Conservation (phyloP, 2,797 vertebrate species). For the Anisognathus igniventris region DNA sequence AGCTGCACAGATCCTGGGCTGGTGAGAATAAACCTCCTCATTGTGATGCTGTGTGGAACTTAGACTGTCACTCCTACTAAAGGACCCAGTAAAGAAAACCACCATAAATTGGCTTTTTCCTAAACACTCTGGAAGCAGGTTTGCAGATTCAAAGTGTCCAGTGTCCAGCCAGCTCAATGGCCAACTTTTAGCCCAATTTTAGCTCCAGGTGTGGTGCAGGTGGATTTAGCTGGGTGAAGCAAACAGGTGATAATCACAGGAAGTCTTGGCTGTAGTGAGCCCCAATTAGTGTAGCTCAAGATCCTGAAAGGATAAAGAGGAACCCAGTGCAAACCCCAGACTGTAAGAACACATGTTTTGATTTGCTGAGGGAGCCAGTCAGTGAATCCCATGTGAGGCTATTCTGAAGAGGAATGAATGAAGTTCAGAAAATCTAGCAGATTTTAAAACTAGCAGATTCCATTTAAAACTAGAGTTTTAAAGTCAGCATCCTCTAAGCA, state of each 20-base stretch:
- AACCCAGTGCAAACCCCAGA: background rate
- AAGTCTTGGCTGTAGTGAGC: background rate
- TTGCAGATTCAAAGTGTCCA: background rate
- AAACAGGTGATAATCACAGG: background rate
- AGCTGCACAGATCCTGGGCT: background rate
- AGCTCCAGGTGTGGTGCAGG: background rate
- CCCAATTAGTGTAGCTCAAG: background rate
- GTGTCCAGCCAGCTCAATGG: background rate
- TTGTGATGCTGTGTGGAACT: rapidly evolving
- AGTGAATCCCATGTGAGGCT: background rate
- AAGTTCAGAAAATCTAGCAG: background rate
- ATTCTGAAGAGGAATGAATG: background rate
- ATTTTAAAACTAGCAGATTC: too few relatives aligned
- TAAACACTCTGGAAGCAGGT: background rate
- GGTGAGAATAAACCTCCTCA: background rate
- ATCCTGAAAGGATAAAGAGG: background rate
- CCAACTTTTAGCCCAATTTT: background rate
- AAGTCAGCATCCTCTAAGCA: background rate
- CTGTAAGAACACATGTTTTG: background rate
- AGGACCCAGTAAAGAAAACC: background rate
- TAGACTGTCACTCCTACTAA: background rate
- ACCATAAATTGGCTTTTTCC: background rate
- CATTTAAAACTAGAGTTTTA: background rate
- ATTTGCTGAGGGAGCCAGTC: background rate
- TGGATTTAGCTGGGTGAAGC: background rate